A percentile compares a stretch with the other conserved stretches of the same genome.
Evolutionary conservation across 2,888 invertebrate genomes (phyloP).

Genomic region (Eumacrocentrus americanus): DNA sequence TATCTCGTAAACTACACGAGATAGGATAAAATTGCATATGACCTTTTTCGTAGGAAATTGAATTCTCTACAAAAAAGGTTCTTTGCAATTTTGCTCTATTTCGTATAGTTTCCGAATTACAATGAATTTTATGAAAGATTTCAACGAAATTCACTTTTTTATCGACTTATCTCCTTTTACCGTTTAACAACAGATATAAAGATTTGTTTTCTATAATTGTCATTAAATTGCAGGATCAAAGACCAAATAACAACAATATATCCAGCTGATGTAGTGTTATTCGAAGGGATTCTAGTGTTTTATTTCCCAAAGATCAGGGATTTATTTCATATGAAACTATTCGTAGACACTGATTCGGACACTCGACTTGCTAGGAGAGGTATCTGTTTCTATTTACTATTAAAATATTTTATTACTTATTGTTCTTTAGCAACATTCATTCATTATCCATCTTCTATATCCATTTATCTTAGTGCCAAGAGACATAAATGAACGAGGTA

Average conservation of each 20-base stretch:
- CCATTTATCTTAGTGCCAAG: slow-evolving; percentile 80
- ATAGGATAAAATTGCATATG: too few relatives aligned
- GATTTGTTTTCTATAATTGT: slow-evolving; percentile 17
- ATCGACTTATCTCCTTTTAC: slow-evolving; percentile 15
- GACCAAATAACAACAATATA: slow-evolving; percentile 81
- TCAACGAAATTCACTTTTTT: too few relatives aligned
- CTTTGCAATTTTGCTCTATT: too few relatives aligned
- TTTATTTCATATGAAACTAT: slow-evolving; percentile 98
- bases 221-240: slow-evolving; percentile 51
- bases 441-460: background rate
- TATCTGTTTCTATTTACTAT: slow-evolving; percentile 56
- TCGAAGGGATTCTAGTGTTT: slow-evolving; percentile 98
- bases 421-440: background rate
- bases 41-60: too few relatives aligned
- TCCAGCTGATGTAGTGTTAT: slow-evolving; percentile 95
- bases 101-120: too few relatives aligned
- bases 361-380: slow-evolving; percentile 95
- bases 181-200: slow-evolving; percentile 5
- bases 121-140: too few relatives aligned
- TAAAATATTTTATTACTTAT: slow-evolving; percentile 5
- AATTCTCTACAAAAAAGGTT: too few relatives aligned
- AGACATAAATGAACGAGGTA: slow-evolving; percentile 92
- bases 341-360: slow-evolving; percentile 99
- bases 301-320: slow-evolving; percentile 95
- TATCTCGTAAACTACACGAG: too few relatives aligned